These are phyloP conservation scores for Scaptomyza flava DNA, from an alignment of 2,888 invertebrate genomes.

Conservation along the genomic window DNA sequence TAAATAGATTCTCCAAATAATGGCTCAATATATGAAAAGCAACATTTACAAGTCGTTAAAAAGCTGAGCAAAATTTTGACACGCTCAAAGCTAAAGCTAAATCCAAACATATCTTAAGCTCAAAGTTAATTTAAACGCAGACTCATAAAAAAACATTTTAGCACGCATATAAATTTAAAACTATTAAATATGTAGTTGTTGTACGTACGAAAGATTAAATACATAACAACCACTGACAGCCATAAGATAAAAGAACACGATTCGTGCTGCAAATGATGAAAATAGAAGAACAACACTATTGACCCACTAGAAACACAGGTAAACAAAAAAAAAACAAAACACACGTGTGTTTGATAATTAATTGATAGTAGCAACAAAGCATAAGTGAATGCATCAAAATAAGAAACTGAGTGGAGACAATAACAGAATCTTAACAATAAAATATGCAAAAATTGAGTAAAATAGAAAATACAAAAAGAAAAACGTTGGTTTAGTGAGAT, in stretches of 20 bases:
- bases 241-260: background rate
- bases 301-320: constrained; percentile 26
- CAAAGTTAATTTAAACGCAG: background rate
- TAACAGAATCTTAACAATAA: background rate
- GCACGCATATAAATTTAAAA: background rate
- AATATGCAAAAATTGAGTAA: constrained; percentile 17
- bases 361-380: constrained; percentile 32
- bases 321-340: constrained; percentile 11
- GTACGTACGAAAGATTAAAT: background rate
- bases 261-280: background rate
- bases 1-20: no score
- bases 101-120: background rate
- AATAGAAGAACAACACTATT: constrained; percentile 5
- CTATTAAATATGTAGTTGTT: constrained; percentile 1
- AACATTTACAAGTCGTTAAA: no score
- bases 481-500: constrained; percentile 26
- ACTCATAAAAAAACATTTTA: background rate
- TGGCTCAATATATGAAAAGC: no score
- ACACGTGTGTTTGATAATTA: constrained; percentile 38
- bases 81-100: no score
- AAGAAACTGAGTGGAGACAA: constrained; percentile 5
- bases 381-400: constrained; percentile 28
- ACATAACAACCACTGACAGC: background rate
- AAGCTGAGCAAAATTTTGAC: no score
- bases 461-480: constrained; percentile 13